Conservation (phyloP, 30 jellyfish, hydroid and myxozoan genomes). For the Pelagia noctiluca region DNA sequence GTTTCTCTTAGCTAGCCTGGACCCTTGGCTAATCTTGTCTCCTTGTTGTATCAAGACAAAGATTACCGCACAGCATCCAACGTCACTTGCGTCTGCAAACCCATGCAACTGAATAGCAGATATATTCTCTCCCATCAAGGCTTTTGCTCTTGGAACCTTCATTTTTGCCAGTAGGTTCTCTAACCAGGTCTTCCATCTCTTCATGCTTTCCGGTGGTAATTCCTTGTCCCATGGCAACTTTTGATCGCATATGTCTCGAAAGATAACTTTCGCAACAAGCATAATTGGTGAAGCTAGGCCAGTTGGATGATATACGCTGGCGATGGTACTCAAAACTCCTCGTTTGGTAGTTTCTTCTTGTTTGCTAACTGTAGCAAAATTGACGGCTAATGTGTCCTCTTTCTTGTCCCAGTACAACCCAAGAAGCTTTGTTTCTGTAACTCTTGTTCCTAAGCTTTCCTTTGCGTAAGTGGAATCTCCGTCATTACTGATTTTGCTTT, state of each 20-base stretch:
- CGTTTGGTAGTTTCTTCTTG: conserved; percentile 33
- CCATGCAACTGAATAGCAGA: conserved; percentile 10
- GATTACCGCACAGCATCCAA: conserved; percentile 16
- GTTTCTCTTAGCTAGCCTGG: conserved; percentile 36
- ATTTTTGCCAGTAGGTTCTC: conserved; percentile 7
- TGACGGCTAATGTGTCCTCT: conserved; percentile 19
- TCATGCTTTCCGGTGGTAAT: conserved; percentile 10
- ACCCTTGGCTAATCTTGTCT: conserved; percentile 11
- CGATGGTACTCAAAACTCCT: conserved; percentile 20
- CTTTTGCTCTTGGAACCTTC: conserved; percentile 22
- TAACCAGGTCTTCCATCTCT: conserved; percentile 13
- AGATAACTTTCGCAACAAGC: conserved; percentile 41
- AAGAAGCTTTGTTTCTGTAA: conserved; percentile 38
- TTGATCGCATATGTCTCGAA: conserved; percentile 33
- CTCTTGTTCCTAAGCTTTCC: conserved; percentile 8
- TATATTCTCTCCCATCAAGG: not conserved
- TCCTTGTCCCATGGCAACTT: conserved; percentile 25
- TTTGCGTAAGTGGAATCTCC: conserved; percentile 7
- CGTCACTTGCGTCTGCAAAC: conserved; percentile 43
- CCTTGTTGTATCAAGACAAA: conserved; percentile 22
- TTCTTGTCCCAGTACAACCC: conserved; percentile 41
- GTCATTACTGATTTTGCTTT: not conserved
- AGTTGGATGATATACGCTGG: conserved; percentile 7
- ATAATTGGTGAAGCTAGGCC: conserved; percentile 23
- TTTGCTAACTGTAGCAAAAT: conserved; percentile 1